phyloP scores from a whole-genome alignment of 2,888 invertebrate genomes.

The Scaeva pyrastri region DNA sequence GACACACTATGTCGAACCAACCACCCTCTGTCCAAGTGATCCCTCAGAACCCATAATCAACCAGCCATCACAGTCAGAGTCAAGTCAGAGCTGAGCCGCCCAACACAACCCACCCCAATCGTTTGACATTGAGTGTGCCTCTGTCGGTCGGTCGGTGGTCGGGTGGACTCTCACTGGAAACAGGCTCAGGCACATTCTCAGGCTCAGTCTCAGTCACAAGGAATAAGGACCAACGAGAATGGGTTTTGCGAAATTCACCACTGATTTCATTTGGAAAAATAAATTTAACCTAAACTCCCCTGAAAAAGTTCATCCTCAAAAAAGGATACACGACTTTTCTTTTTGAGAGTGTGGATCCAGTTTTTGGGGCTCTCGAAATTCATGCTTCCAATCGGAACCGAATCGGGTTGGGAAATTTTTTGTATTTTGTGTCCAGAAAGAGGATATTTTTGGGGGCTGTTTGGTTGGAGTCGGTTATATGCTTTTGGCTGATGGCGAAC shows the following conservation, averaged over 20 bases:
- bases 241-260: slow-evolving; percentile 54
- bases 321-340: slow-evolving; percentile 46
- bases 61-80: too few relatives aligned
- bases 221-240: not conserved
- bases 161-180: not conserved
- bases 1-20: slow-evolving; percentile 61
- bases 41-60: slow-evolving; percentile 4
- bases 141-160: not conserved
- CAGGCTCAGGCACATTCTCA: too few relatives aligned
- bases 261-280: slow-evolving; percentile 38
- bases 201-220: too few relatives aligned
- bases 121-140: slow-evolving; percentile 57
- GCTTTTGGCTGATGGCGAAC: slow-evolving; percentile 38
- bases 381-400: not conserved
- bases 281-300: slow-evolving; percentile 11
- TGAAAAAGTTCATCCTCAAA: slow-evolving; percentile 47
- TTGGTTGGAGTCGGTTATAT: too few relatives aligned
- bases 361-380: slow-evolving; percentile 64
- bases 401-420: slow-evolving; percentile 58
- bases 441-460: slow-evolving; percentile 61
- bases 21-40: slow-evolving; percentile 14
- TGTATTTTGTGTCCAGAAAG: slow-evolving; percentile 25
- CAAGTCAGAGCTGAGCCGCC: not conserved
- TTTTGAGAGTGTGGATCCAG: slow-evolving; percentile 2
- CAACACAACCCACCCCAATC: slow-evolving; percentile 45